Conservation (phyloP, 64 coral and sea anemone species). For the Dendronephthya gigantea region DNA sequence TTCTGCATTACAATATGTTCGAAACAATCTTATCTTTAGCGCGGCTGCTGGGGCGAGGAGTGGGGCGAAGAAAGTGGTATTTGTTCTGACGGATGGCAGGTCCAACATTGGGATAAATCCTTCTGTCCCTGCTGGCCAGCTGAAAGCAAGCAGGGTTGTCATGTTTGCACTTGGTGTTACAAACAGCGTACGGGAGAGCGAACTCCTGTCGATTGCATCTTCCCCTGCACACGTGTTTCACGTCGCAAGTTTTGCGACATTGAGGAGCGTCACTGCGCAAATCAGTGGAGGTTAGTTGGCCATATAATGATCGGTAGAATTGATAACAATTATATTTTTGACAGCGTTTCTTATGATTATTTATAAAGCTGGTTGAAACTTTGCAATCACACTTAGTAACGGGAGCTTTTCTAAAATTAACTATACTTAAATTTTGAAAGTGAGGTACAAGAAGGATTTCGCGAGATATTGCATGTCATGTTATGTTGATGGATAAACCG, state of each 20-base stretch:
- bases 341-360: too few relatives aligned
- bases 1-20: not conserved
- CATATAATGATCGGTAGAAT: too few relatives aligned
- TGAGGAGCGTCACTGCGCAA: not conserved
- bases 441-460: too few relatives aligned
- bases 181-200: not conserved
- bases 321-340: too few relatives aligned
- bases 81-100: not conserved
- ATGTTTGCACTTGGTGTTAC: slow-evolving; percentile 1
- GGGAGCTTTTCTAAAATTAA: too few relatives aligned
- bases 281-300: not conserved
- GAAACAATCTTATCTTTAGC: not conserved
- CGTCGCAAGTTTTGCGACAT: not conserved
- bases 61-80: not conserved
- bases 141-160: not conserved
- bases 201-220: not conserved
- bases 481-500: too few relatives aligned
- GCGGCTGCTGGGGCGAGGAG: not conserved
- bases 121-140: not conserved
- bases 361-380: too few relatives aligned
- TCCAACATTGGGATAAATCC: not conserved
- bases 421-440: too few relatives aligned
- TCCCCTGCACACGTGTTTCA: not conserved
- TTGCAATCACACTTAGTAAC: too few relatives aligned
- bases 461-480: too few relatives aligned